Evolutionary conservation across 37 sponge, comb jelly and placozoan genomes (phyloP), one percentile per base, ranked within the genome.

Genomic region (Ianthella basta): DNA sequence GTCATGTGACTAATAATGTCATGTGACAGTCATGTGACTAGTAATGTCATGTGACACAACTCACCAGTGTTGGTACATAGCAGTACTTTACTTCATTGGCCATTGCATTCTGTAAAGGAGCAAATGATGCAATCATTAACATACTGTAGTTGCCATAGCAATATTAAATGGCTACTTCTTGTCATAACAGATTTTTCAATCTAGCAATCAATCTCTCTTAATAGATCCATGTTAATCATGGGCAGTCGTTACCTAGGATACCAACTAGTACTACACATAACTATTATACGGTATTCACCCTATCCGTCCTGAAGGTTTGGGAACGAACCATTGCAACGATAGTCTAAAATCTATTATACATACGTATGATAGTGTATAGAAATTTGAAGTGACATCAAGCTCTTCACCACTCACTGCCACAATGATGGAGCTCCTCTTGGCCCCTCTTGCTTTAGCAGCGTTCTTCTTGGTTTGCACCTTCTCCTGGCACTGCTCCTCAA

Each of bases 1-100:
- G 50, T 44, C 50, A 44, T 44, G 50, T 44, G 50, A 81, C 73
- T 86, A 90, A 33, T n/a, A n/a, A n/a, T n/a, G n/a, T n/a, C n/a
- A n/a, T n/a, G n/a, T n/a, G n/a, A n/a, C n/a, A n/a, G n/a, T n/a
- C 83, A 86, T 25, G 90, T 90, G 37, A 82, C 82, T 44, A 8
- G 50, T 8, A 44, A 3, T 44, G 50, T 44, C 50, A 44, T 44
- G 50, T 44, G 50, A 44, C 50, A 44, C 24, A 61, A 61, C 64
- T 5, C 29, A 61, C 64, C 64, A 61, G 24, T 61, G 64, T n/a
- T 29, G 64, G 64, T 6, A 61, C 64, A 61, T 61, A 61, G 29
- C 64, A 61, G 64, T 61, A 61, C 64, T 29, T 27, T 12, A 61
- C 2, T 61, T 61, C 64, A 61, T 27, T 61, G 64, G 64, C 64